phyloP scores from a whole-genome alignment of 2,113 vertebrate genomes.

The Podiceps cristatus region DNA sequence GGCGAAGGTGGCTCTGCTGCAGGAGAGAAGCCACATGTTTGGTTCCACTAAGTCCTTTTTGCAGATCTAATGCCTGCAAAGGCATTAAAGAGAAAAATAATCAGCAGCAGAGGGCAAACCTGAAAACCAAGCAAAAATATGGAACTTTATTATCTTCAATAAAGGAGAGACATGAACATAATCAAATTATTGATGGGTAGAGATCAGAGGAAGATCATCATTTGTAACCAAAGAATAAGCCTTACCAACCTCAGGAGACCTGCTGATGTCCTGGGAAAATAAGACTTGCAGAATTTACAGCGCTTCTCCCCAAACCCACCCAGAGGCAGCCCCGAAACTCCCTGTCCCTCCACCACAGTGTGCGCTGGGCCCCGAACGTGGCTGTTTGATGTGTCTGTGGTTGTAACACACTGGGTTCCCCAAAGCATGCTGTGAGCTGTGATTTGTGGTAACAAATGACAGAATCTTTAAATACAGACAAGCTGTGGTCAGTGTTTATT shows the following conservation, averaged over 20 bases:
- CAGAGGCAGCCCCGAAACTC: not conserved
- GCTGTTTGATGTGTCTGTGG: slow-evolving; percentile 2
- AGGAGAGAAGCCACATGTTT: accelerated
- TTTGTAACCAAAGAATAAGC: not conserved
- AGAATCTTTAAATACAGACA: slow-evolving; percentile 45
- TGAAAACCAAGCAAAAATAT: not conserved
- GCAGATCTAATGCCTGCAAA: not conserved
- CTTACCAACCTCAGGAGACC: not conserved
- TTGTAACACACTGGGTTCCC: slow-evolving; percentile 11
- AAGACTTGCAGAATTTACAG: not conserved
- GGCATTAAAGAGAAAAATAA: not conserved
- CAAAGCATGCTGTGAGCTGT: not conserved
- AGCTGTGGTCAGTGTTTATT: slow-evolving; percentile 64
- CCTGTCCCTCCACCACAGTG: not conserved
- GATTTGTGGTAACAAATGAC: slow-evolving; percentile 57
- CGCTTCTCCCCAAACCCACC: not conserved
- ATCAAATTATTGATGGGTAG: not conserved
- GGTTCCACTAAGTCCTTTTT: not conserved
- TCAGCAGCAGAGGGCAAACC: not conserved
- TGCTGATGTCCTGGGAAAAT: not conserved
- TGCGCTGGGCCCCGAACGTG: not conserved
- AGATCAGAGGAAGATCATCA: not conserved
- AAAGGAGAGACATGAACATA: not conserved
- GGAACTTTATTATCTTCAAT: not conserved
- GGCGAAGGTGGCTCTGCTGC: not conserved